phyloP scores from a whole-genome alignment of 1,140 invertebrate genomes.

The Caenorhabditis inopinata region DNA sequence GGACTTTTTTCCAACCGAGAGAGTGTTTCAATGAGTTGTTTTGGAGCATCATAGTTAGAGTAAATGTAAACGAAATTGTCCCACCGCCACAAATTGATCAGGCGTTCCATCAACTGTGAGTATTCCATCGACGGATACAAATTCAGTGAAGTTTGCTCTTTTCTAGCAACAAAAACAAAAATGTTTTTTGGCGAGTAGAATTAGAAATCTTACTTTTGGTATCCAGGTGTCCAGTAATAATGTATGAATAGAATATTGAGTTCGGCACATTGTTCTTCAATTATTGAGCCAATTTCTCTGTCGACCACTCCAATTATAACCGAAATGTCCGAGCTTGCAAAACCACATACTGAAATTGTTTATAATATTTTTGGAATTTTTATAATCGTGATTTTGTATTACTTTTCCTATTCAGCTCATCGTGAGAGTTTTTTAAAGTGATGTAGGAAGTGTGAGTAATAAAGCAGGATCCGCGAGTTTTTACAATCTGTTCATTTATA shows the following conservation, averaged over 20 bases:
- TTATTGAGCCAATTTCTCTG: conserved; percentile 2
- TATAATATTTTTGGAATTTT: neutral
- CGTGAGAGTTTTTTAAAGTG: neutral
- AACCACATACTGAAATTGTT: neutral
- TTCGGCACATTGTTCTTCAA: conserved; percentile 33
- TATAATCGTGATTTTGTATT: neutral
- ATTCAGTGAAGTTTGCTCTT: neutral
- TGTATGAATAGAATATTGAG: conserved; percentile 26
- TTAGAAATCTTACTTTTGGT: neutral
- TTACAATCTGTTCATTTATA: conserved; percentile 6
- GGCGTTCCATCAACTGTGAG: neutral
- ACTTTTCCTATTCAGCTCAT: neutral
- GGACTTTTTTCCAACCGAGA: conserved; percentile 4
- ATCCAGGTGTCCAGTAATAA: conserved; percentile 15
- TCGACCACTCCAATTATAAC: conserved; percentile 25
- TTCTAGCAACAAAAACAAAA: neutral
- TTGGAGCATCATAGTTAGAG: neutral
- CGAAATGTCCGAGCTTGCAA: neutral
- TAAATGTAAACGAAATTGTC: conserved; percentile 11
- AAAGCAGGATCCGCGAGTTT: neutral
- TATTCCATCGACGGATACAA: conserved; percentile 25
- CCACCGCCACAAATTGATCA: neutral
- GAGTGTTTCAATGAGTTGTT: neutral
- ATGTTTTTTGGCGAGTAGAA: too few species aligned
- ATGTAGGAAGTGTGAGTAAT: neutral